Percentiles rank a stretch among this genome's conserved stretches.
Conservation (phyloP, 2,888 invertebrate genomes). For the Xestia xanthographa region DNA sequence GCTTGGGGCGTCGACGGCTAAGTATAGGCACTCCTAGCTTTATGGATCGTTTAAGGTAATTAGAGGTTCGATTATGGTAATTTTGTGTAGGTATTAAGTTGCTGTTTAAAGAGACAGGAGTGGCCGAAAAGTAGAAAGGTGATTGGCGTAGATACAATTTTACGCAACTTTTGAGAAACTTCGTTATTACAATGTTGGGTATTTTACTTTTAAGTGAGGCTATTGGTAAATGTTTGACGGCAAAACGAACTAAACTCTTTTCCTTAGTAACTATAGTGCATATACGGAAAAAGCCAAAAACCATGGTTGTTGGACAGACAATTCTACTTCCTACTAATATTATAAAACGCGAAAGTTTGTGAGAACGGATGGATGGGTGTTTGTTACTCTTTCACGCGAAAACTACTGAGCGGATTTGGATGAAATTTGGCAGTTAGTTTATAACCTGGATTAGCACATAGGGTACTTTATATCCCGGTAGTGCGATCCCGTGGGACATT, state of each 20-base stretch:
- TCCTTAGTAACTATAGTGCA: not conserved
- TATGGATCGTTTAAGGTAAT: constrained; percentile 50
- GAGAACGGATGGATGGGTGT: no score
- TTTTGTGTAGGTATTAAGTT: constrained; percentile 39
- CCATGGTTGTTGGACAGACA: not conserved
- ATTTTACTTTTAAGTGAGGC: no score
- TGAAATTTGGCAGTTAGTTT: no score
- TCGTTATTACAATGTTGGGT: not conserved
- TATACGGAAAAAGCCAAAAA: not conserved
- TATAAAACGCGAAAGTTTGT: no score
- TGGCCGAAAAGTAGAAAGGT: constrained; percentile 4
- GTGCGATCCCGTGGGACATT: no score
- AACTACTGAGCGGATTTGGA: no score
- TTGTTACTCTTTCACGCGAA: no score
- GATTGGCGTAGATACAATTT: not conserved
- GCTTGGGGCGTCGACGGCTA: constrained; percentile 37
- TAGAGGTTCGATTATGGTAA: constrained; percentile 52
- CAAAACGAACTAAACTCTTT: not conserved
- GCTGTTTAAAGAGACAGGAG: constrained; percentile 5
- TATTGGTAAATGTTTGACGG: not conserved
- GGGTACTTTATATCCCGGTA: no score
- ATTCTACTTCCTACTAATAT: no score
- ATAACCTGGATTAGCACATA: no score
- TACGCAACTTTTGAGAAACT: not conserved
- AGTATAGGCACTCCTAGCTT: constrained; percentile 46